Base-by-base conservation (phyloP, 2,797 vertebrate species). In the Mionectes olivaceus region DNA sequence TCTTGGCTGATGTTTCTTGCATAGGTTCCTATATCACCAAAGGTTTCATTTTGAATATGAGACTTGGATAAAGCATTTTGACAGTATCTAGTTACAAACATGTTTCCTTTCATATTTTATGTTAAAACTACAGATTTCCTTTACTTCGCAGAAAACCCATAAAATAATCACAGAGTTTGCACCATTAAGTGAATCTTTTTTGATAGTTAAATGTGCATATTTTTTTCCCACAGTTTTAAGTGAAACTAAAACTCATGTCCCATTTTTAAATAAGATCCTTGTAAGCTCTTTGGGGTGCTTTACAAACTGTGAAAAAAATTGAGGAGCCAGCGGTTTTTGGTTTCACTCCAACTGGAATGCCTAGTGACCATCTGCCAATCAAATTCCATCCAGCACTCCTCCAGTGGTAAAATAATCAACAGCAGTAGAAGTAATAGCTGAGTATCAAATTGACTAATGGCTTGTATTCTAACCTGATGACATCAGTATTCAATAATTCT, bases 381-480 rank as follows among this genome's bases (percentile, higher is more conserved):
- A 89, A 95, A 93, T 90, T 90, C 30, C 46, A 85, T 60, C 75
- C 88, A 95, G 68, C 56, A 60, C 15, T 95, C 33, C 52, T 82
- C 18, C 37, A 30, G 75, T 49, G 92, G 89, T 84, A 90, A 94
- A 95, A 95, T 74, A 90, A 95, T 96, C 92, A 93, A 95, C 94
- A 95, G 56, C 68, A 95, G 84, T 83, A 94, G 78, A 84, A 87
- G 75, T 95, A 96, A 93, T 84, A 96, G 79, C 83, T 80, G 55
- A 90, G 69, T 61, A 96, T 94, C 81, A 95, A 93, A 89, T 65
- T 95, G 87, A 95, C 91, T 92, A 75, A 96, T 64, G 65, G 33
- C 78, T 93, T 83, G 56, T 87, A 92, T 90, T 87, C 83, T 95
- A 97, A 93, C 81, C 83, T 89, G 90, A 71, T 96, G 88, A 95